Base-by-base conservation (phyloP, 1,140 invertebrate species). In the Polypedilum pembai region DNA sequence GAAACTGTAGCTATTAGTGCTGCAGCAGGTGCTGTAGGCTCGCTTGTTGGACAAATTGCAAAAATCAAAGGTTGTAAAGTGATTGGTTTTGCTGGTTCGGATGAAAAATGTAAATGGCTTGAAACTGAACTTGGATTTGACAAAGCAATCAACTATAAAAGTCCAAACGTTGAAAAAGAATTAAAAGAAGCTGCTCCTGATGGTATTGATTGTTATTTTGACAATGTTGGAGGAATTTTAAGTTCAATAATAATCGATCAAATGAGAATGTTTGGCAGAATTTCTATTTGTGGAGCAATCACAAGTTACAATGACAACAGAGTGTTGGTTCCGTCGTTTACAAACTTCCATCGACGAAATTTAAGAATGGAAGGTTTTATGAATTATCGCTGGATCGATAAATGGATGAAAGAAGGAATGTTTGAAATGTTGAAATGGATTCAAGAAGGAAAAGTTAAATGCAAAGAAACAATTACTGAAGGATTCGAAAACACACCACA, bases 131-230 rank as follows among this genome's bases (percentile, higher is more conserved):
- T 91, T 0, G 86, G 87, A n/a, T 91, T 92, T 79, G 89, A 92
- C 80, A 80, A 83, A 76, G 89, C 85, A 1, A 87, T 89, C 75
- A 92, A 92, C 81, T 92, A 92, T 79, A 92, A 92, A 79, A 88
- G 82, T 0, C 82, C 82, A 8, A 79, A 89, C 75, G 75, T 91
- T 17, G 77, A 79, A 3, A 75, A 81, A 24, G 83, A 83, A 17
- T 80, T 92, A 20, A 85, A 85, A 75, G 79, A 87, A 78, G 83
- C 82, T 21, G 89, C 88, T 12, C 88, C 89, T 0, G 79, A 88
- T 3, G 90, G 88, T 17, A 78, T 91, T 0, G 88, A 91, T 76
- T 88, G 87, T 77, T 91, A 90, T 76, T 89, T 89, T 80, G 88
- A 89, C 76, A 89, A 89, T 80, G 88, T 88, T 41, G 89, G 89